A percentile compares a stretch with the other conserved stretches of the same genome.
Evolutionary conservation across 1,140 invertebrate genomes (phyloP).

Genomic region (Temnothorax curvispinosus): DNA sequence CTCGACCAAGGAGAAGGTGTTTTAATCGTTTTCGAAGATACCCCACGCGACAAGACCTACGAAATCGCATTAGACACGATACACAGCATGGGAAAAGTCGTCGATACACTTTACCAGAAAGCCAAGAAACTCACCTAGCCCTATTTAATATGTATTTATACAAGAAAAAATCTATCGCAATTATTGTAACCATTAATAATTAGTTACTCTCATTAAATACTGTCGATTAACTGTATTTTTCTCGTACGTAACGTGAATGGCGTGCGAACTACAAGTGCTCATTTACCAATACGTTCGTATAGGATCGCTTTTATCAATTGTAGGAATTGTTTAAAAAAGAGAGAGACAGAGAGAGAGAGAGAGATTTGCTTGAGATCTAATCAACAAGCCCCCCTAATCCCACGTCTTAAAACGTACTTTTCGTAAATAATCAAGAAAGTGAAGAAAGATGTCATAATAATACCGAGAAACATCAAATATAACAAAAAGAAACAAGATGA

Average conservation of each 20-base stretch:
- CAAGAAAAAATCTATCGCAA: constrained; percentile 80
- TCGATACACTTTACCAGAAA: constrained; percentile 99
- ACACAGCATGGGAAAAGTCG: constrained; percentile 99
- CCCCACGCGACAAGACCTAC: constrained; percentile 98
- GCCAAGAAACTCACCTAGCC: constrained; percentile 98
- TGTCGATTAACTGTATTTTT: constrained; percentile 74
- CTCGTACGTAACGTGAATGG: constrained; percentile 56
- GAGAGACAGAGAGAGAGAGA: too few species aligned
- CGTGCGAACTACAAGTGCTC: constrained; percentile 27
- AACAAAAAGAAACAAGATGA: constrained; percentile 21
- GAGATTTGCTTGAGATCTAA: constrained; percentile 29
- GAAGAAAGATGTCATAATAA: constrained; percentile 38
- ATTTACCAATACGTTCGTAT: constrained; percentile 47
- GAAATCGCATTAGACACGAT: constrained; percentile 98
- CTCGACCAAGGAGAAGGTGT: constrained; percentile 99
- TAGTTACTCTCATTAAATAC: constrained; percentile 76
- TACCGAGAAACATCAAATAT: constrained; percentile 34
- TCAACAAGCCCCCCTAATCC: constrained; percentile 5
- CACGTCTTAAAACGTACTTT: constrained; percentile 35
- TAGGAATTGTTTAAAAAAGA: constrained; percentile 50
- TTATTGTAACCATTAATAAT: constrained; percentile 79
- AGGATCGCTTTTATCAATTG: constrained; percentile 52
- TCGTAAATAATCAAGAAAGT: constrained; percentile 35
- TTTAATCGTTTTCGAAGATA: constrained; percentile 98
- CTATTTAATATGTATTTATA: constrained; percentile 80